phyloP scores from a whole-genome alignment of 2,797 vertebrate genomes.

The Melanotaenia maccullochi region DNA sequence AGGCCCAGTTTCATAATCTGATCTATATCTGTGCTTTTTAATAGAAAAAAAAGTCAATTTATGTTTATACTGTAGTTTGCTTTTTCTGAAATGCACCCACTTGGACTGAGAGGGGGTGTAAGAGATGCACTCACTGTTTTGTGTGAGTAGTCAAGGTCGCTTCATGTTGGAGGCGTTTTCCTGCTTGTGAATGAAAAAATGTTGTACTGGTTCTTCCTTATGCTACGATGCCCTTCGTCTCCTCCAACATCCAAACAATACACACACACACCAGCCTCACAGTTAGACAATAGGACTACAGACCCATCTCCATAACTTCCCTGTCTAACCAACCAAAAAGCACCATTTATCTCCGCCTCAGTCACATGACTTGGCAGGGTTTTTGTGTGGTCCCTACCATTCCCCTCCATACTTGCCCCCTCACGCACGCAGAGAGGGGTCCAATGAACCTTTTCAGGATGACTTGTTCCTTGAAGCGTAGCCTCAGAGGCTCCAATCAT shows the following conservation, averaged over 20 bases:
- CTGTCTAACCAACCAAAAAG: conserved; percentile 60
- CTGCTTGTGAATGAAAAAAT: conserved; percentile 74
- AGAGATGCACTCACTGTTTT: conserved; percentile 46
- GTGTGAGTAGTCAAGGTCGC: conserved; percentile 71
- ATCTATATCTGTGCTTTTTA: conserved; percentile 44
- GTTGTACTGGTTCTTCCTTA: conserved; percentile 49
- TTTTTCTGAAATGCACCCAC: conserved; percentile 57
- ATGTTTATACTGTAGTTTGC: conserved; percentile 54
- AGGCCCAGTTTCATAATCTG: conserved; percentile 37
- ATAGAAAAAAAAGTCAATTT: conserved; percentile 31
- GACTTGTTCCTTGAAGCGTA: conserved; percentile 60
- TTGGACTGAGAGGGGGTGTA: conserved; percentile 48
- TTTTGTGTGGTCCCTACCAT: conserved; percentile 65
- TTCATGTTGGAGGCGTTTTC: conserved; percentile 69
- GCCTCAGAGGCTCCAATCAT: conserved; percentile 57
- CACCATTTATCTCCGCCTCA: conserved; percentile 54
- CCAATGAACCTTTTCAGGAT: conserved; percentile 61
- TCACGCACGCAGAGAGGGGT: conserved; percentile 24
- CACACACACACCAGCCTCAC: conserved; percentile 25
- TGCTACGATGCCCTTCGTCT: conserved; percentile 46
- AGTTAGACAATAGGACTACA: conserved; percentile 67
- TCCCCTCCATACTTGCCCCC: conserved; percentile 20
- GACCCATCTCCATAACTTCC: conserved; percentile 75
- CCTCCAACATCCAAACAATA: conserved; percentile 35
- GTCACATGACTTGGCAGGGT: conserved; percentile 65